Conservation (phyloP, 2,888 invertebrate genomes). For the Lomographa bimaculata region DNA sequence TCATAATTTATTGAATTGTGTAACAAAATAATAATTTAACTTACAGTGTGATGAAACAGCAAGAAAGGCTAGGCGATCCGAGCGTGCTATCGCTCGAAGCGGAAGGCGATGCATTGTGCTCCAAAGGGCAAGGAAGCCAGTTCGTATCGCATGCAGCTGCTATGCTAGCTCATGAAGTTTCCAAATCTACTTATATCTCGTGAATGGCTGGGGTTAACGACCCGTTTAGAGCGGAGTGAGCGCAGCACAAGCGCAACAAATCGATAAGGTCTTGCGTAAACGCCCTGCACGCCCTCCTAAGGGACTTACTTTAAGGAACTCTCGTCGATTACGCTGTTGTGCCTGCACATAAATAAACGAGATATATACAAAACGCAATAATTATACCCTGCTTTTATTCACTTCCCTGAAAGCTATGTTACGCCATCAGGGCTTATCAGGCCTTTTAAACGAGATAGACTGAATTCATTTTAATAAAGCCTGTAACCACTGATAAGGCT, state of each 20-base stretch:
- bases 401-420: conserved; percentile 52
- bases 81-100: conserved; percentile 29
- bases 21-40: conserved; percentile 22
- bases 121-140: conserved; percentile 47
- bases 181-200: conserved; percentile 65
- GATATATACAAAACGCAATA: conserved; percentile 40
- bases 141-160: conserved; percentile 55
- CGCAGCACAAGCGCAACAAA: conserved; percentile 66
- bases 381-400: conserved; percentile 43
- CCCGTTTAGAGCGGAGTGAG: conserved; percentile 64
- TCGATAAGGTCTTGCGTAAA: conserved; percentile 75
- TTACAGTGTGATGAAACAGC: conserved; percentile 27
- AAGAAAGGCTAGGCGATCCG: conserved; percentile 28
- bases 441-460: conserved; percentile 26
- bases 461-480: conserved; percentile 25
- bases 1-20: conserved; percentile 19
- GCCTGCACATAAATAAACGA: conserved; percentile 30
- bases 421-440: conserved; percentile 36
- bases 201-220: conserved; percentile 70
- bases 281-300: conserved; percentile 64
- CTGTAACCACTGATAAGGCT: conserved; percentile 12
- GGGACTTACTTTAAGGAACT: conserved; percentile 56
- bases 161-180: conserved; percentile 47
- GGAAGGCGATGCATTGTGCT: conserved; percentile 34
- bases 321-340: conserved; percentile 32